A percentile compares a stretch with the other conserved stretches of the same genome.
These are phyloP conservation scores for Bos javanicus DNA, from an alignment of 2,113 vertebrate genomes.

Conservation along the genomic window DNA sequence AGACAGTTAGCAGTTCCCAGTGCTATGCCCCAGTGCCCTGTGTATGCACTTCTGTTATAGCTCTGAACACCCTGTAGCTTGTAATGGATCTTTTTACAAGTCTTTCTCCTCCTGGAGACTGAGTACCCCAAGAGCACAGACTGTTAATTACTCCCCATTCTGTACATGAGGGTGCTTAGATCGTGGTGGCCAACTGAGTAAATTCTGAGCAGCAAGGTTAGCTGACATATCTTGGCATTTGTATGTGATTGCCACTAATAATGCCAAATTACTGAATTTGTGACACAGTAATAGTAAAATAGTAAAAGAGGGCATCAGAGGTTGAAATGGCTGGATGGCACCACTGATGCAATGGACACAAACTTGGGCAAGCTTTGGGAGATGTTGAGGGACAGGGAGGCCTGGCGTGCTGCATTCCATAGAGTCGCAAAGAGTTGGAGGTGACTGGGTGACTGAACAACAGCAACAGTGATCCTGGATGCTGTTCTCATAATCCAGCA, in stretches of 20 bases:
- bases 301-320: background rate
- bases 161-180: background rate
- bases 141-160: background rate
- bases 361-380: background rate
- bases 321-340: background rate
- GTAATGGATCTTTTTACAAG: background rate
- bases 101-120: background rate
- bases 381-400: background rate
- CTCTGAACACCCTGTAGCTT: background rate
- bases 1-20: background rate
- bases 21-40: background rate
- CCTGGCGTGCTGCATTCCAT: accelerated
- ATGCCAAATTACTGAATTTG: background rate
- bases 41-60: background rate
- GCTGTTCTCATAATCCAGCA: background rate
- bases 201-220: background rate
- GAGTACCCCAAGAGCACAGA: background rate
- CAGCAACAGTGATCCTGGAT: background rate
- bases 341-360: background rate
- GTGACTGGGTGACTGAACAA: background rate
- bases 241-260: background rate
- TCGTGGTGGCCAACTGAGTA: background rate
- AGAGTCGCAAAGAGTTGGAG: background rate
- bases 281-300: background rate
- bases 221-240: background rate